phyloP scores from a whole-genome alignment of 2,888 invertebrate genomes.

The Tipula vernalis region DNA sequence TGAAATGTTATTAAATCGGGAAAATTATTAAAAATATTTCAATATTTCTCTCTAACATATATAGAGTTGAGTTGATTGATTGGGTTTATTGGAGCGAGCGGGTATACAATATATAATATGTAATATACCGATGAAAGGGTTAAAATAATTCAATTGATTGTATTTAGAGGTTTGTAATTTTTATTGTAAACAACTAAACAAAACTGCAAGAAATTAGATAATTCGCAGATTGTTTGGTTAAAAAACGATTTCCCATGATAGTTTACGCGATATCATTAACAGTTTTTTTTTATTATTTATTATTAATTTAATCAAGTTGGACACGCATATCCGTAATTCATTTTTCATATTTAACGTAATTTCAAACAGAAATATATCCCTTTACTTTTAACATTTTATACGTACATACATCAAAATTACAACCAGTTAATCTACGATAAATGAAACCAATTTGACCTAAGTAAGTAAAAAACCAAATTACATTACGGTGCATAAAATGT shows the following conservation, averaged over 20 bases:
- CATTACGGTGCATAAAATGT: not conserved
- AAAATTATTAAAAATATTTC: not conserved
- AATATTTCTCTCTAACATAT: not conserved
- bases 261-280: not conserved
- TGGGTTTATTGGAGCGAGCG: not conserved
- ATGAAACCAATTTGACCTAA: not conserved
- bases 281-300: not conserved
- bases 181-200: not conserved
- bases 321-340: not conserved
- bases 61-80: not conserved
- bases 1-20: not conserved
- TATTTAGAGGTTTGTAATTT: not conserved
- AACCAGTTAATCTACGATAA: conserved; percentile 4
- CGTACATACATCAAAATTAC: not conserved
- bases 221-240: not conserved
- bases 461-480: not conserved
- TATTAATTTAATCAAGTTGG: not conserved
- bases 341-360: not conserved
- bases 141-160: not conserved
- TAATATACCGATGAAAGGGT: not conserved
- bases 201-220: not conserved
- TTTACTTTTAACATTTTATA: not conserved
- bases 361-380: not conserved
- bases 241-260: not conserved
- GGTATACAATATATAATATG: not conserved